A percentile compares a stretch with the other conserved stretches of the same genome.
phyloP scores from a whole-genome alignment of 2,797 vertebrate species.

The Sarcoramphus papa region DNA sequence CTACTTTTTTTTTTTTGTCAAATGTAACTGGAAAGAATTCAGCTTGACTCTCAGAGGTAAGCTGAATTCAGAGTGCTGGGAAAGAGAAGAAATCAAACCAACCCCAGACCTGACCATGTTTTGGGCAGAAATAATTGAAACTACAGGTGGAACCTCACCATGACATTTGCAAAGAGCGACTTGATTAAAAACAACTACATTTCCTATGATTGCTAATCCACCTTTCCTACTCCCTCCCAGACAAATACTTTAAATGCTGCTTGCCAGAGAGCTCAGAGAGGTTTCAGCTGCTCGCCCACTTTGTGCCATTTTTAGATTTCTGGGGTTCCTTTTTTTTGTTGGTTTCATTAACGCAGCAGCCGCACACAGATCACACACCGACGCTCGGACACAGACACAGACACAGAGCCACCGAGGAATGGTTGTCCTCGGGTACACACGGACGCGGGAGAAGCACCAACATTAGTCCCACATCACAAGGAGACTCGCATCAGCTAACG shows the following conservation, averaged over 20 bases:
- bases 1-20: background rate
- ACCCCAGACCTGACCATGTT: background rate
- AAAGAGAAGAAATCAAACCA: background rate
- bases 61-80: background rate
- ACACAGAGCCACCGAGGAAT: fast-evolving
- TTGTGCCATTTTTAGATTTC: background rate
- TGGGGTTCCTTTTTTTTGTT: background rate
- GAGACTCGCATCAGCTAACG: fast-evolving
- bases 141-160: background rate
- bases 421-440: too few relatives aligned
- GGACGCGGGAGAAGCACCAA: fast-evolving
- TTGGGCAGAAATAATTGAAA: background rate
- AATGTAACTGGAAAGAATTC: background rate
- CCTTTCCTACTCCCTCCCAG: background rate
- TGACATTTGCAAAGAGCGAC: background rate
- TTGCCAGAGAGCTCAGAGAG: background rate
- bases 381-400: background rate
- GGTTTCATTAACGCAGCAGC: background rate
- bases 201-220: background rate
- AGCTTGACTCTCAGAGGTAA: background rate
- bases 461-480: fast-evolving
- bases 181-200: background rate
- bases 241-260: background rate
- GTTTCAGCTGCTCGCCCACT: background rate
- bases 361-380: fast-evolving